Conservation (phyloP, 2,113 vertebrate species). For the Cephalophus harveyi region DNA sequence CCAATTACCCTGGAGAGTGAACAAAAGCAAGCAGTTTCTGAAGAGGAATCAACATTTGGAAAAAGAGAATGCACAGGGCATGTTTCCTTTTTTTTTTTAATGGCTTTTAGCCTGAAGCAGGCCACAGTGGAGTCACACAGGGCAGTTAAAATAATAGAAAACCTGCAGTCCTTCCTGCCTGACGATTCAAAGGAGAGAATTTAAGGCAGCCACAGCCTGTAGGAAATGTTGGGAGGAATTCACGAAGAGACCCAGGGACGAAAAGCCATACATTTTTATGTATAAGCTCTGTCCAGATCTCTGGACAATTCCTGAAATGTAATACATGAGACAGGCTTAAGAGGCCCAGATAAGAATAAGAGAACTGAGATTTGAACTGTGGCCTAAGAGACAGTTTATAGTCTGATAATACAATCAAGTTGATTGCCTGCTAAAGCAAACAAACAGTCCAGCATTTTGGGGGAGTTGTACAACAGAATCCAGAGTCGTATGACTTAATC, state of each 20-base stretch:
- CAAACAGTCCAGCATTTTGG: background rate
- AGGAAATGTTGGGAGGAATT: background rate
- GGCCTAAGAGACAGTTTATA: background rate
- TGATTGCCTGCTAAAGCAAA: background rate
- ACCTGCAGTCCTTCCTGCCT: background rate
- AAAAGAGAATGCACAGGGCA: background rate
- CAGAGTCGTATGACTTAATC: background rate
- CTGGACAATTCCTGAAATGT: background rate
- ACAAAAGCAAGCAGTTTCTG: background rate
- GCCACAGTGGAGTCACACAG: background rate
- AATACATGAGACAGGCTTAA: background rate
- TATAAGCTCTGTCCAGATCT: background rate
- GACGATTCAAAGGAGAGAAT: background rate
- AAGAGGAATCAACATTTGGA: background rate
- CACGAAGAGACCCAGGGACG: background rate
- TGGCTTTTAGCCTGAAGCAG: background rate
- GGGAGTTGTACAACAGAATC: background rate
- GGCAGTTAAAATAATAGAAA: background rate
- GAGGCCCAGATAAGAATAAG: background rate
- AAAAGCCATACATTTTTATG: background rate
- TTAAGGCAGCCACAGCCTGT: background rate
- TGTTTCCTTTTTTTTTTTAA: background rate
- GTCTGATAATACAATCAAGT: background rate
- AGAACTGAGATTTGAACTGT: background rate
- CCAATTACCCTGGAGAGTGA: background rate